Evolutionary conservation across 2,888 invertebrate species (phyloP).

Genomic region (Machimus rusticus): DNA sequence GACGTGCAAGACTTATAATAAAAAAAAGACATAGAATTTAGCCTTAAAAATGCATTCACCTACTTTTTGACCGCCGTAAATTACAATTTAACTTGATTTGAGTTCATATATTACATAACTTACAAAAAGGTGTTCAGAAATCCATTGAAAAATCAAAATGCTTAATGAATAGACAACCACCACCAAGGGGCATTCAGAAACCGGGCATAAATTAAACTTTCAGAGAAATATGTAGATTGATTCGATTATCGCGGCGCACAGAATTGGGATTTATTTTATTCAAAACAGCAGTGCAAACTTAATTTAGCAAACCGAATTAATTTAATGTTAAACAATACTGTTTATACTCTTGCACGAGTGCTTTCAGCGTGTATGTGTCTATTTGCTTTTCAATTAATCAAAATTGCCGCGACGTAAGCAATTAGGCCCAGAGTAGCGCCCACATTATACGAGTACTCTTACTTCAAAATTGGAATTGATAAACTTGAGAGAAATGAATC

Average conservation of each 20-base stretch:
- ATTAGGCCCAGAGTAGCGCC: background rate
- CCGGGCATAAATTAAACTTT: background rate
- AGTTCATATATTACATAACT: background rate
- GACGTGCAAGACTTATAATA: background rate
- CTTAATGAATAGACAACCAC: background rate
- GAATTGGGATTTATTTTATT: background rate
- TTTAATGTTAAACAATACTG: background rate
- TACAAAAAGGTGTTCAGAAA: background rate
- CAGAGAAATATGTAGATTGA: background rate
- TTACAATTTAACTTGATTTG: background rate
- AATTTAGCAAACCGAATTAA: background rate
- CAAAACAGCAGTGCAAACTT: background rate
- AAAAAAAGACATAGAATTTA: background rate
- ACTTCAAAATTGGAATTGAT: background rate
- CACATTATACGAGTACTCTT: background rate
- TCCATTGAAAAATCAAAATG: background rate
- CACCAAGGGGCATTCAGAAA: background rate
- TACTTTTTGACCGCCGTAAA: background rate
- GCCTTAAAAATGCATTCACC: background rate
- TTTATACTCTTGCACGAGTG: background rate
- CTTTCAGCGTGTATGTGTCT: background rate
- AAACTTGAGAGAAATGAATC: background rate
- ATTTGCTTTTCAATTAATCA: background rate
- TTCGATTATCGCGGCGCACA: background rate
- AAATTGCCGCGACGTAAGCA: background rate